Percentiles rank a stretch among this genome's conserved stretches.
Evolutionary conservation across 2,113 vertebrate species (phyloP).

Genomic region (Motacilla tschutschensis): DNA sequence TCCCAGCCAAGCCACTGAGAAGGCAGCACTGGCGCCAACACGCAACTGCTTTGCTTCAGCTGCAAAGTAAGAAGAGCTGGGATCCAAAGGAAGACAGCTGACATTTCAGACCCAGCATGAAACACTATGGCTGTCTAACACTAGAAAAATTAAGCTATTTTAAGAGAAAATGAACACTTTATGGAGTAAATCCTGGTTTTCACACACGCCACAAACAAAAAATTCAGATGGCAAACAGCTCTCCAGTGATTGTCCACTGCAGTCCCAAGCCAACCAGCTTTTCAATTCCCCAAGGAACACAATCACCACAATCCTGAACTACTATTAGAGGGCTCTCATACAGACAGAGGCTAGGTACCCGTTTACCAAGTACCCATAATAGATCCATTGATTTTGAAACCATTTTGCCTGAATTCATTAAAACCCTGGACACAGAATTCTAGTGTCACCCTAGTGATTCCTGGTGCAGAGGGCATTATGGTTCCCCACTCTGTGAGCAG

Average conservation of each 20-base stretch:
- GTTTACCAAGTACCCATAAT: background rate
- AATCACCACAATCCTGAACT: background rate
- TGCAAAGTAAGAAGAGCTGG: background rate
- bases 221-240: background rate
- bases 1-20: constrained; percentile 1
- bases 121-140: background rate
- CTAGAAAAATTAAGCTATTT: background rate
- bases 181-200: background rate
- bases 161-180: background rate
- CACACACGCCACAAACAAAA: background rate
- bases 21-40: background rate
- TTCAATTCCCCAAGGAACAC: background rate
- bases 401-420: background rate
- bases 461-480: background rate
- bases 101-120: background rate
- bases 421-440: background rate
- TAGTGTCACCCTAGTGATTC: background rate
- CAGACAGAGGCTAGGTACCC: background rate
- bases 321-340: background rate
- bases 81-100: background rate
- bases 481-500: background rate
- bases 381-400: background rate
- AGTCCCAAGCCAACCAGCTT: background rate
- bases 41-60: background rate
- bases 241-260: background rate